Percentiles rank a stretch among this genome's conserved stretches.
Evolutionary conservation across 2,888 invertebrate genomes (phyloP).

Genomic region (Lithodes maja): DNA sequence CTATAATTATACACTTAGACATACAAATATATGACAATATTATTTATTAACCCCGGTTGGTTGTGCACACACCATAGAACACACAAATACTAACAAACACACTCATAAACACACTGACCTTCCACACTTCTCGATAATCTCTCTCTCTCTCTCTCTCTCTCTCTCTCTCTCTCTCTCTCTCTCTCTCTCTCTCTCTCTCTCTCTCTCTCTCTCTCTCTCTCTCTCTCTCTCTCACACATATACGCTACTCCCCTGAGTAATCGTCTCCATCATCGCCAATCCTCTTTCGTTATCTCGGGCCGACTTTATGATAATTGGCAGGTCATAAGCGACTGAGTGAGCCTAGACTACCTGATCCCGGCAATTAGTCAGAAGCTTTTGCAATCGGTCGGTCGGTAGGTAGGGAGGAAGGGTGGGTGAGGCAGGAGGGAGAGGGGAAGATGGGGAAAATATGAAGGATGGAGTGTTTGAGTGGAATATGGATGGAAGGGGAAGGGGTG

Average conservation of each 20-base stretch:
- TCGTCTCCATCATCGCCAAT: constrained; percentile 3
- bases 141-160: background rate
- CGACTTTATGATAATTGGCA: constrained; percentile 1
- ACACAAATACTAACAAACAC: too few species aligned
- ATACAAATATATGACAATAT: too few species aligned
- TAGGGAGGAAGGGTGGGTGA: background rate
- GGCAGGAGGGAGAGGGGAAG: background rate
- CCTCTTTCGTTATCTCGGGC: constrained; percentile 5
- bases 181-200: background rate
- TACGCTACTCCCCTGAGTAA: background rate
- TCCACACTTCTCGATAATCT: background rate
- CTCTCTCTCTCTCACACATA: background rate
- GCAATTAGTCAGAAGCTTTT: background rate
- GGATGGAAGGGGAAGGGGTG: background rate
- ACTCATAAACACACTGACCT: too few species aligned
- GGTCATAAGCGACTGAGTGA: background rate
- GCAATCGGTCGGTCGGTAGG: background rate
- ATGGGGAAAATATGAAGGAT: background rate
- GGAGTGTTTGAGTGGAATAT: background rate
- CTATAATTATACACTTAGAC: too few species aligned
- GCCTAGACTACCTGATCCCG: background rate
- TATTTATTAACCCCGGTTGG: too few species aligned
- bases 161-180: background rate
- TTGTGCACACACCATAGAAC: too few species aligned
- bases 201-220: background rate